These are phyloP conservation scores for Drosophila fulvimacula DNA, from an alignment of 2,888 invertebrate species.

Conservation along the genomic window DNA sequence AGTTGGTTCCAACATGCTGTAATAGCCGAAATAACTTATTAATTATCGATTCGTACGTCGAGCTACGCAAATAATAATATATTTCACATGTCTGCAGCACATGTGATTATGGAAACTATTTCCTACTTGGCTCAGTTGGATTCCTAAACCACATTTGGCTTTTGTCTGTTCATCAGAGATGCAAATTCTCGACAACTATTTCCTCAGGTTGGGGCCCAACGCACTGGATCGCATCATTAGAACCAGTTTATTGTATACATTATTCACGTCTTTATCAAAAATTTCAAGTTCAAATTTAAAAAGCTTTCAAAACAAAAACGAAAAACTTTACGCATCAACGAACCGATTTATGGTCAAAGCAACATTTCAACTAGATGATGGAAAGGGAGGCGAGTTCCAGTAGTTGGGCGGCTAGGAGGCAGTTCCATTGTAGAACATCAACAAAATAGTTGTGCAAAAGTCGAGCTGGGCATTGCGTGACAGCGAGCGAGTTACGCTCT, in stretches of 20 bases:
- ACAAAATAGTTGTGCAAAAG: constrained; percentile 37
- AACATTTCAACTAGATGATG: constrained; percentile 28
- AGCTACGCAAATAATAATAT: constrained; percentile 10
- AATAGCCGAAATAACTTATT: constrained; percentile 24
- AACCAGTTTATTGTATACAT: constrained; percentile 19
- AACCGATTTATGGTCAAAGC: constrained; percentile 63
- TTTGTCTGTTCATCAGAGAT: constrained; percentile 58
- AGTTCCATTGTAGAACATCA: constrained; percentile 15
- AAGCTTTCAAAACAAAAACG: constrained; percentile 37
- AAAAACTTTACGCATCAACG: constrained; percentile 62
- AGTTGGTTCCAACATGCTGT: constrained; percentile 19
- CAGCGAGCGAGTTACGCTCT: constrained; percentile 67
- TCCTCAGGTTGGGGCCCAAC: constrained; percentile 23
- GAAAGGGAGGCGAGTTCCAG: not conserved
- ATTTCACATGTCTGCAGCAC: not conserved
- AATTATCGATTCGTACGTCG: constrained; percentile 4
- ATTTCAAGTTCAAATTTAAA: constrained; percentile 72
- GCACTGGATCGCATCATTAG: constrained; percentile 26
- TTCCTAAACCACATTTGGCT: constrained; percentile 20
- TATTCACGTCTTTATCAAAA: not conserved
- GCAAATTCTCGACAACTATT: constrained; percentile 61
- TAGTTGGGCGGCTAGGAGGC: not conserved
- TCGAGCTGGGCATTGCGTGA: constrained; percentile 60
- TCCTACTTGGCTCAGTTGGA: constrained; percentile 9
- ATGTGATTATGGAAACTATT: constrained; percentile 16